phyloP scores from a whole-genome alignment of 2,797 vertebrate species.

The Amniataba percoides region DNA sequence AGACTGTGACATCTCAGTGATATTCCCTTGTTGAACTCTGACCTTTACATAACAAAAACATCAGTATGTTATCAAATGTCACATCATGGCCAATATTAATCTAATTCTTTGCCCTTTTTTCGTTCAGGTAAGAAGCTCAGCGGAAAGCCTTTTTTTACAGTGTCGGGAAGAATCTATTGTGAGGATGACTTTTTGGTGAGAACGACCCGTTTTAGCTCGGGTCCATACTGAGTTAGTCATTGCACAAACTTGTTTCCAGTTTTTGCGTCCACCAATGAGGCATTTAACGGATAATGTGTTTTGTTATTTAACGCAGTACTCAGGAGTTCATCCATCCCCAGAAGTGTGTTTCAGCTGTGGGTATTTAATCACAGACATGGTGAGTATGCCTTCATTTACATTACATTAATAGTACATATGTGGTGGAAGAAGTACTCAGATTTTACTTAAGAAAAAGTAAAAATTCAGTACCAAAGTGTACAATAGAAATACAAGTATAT shows the following conservation, averaged over 20 bases:
- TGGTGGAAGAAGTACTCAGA: not conserved
- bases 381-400: conserved; percentile 73
- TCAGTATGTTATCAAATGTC: conserved; percentile 5
- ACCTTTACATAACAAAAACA: not conserved
- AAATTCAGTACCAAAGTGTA: not conserved
- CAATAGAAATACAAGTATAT: not conserved
- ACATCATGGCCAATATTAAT: not conserved
- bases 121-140: conserved; percentile 67
- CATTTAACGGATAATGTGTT: conserved; percentile 13
- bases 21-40: too few species aligned
- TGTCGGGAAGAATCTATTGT: conserved; percentile 77
- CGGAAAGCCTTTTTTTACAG: conserved; percentile 71
- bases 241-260: not conserved
- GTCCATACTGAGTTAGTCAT: not conserved
- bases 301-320: conserved; percentile 83
- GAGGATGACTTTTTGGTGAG: conserved; percentile 79
- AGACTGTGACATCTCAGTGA: too few species aligned
- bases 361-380: conserved; percentile 91
- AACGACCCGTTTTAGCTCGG: not conserved
- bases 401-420: too few species aligned
- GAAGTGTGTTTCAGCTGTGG: conserved; percentile 93
- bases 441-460: not conserved
- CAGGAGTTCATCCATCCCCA: conserved; percentile 90
- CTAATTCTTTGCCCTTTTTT: conserved; percentile 4
- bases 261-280: not conserved